These are phyloP conservation scores for Sebastes dallii DNA, from an alignment of 2,797 vertebrate species.

Conservation along the genomic window DNA sequence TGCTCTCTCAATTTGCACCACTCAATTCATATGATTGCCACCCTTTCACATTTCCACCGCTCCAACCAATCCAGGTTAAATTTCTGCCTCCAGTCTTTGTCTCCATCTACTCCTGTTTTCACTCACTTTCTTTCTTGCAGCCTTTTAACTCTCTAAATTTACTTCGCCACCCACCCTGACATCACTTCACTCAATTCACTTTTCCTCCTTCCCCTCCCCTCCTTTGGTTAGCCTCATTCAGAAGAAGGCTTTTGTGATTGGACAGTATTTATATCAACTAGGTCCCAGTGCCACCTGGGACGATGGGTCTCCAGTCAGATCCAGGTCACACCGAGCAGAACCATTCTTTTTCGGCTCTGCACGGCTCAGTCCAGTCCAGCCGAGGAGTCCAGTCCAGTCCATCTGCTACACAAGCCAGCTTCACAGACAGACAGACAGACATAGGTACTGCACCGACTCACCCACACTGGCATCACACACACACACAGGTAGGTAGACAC, in stretches of 20 bases:
- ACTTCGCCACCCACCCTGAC: conserved; percentile 48
- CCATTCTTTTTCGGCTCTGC: conserved; percentile 47
- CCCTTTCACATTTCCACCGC: background rate
- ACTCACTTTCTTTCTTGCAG: conserved; percentile 12
- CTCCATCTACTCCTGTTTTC: conserved; percentile 7
- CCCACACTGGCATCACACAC: conserved; percentile 38
- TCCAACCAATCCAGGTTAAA: conserved; percentile 22
- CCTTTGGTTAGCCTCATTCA: conserved; percentile 78
- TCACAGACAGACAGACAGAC: conserved; percentile 55
- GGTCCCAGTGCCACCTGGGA: conserved; percentile 86
- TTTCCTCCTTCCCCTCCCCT: conserved; percentile 52
- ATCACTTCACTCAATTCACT: conserved; percentile 59
- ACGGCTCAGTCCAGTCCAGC: conserved; percentile 54
- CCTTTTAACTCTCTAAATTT: conserved; percentile 33
- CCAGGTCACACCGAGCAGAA: conserved; percentile 78
- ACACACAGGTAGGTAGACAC: conserved; percentile 7
- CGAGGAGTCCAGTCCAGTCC: conserved; percentile 42
- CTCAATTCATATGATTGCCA: background rate
- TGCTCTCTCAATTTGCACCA: background rate
- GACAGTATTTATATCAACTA: conserved; percentile 88
- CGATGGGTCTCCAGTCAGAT: conserved; percentile 79
- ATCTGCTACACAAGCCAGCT: conserved; percentile 52
- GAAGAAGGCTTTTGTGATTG: conserved; percentile 80
- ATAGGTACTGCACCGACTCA: conserved; percentile 49
- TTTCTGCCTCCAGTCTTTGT: conserved; percentile 14